Evolutionary conservation across 2,888 invertebrate species (phyloP).

Genomic region (Pristionchus japonicus): DNA sequence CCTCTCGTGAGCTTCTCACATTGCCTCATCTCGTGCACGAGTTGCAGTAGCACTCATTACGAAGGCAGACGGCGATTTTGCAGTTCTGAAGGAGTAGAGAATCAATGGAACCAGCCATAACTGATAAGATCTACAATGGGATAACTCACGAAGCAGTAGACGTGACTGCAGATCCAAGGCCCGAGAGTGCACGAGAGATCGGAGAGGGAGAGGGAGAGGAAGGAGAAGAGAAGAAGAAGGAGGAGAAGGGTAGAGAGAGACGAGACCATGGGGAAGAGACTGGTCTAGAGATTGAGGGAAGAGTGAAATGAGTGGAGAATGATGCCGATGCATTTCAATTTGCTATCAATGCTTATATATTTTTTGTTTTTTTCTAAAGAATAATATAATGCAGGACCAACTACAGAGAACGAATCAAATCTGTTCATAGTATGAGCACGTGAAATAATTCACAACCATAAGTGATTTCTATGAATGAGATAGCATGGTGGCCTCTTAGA

Average conservation of each 20-base stretch:
- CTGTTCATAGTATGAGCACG: not conserved
- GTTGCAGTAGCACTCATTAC: not conserved
- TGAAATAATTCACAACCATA: not conserved
- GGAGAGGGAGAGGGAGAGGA: not conserved
- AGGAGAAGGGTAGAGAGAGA: not conserved
- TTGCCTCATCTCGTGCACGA: not conserved
- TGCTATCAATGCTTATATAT: too few species aligned
- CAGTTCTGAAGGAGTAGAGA: not conserved
- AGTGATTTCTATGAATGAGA: too few species aligned
- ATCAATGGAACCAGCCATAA: not conserved
- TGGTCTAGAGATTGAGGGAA: not conserved
- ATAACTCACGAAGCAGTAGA: not conserved
- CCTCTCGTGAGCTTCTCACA: not conserved
- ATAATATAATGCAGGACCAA: too few species aligned
- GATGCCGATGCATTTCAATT: not conserved
- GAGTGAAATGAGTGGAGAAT: not conserved
- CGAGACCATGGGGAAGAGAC: not conserved
- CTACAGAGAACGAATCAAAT: not conserved
- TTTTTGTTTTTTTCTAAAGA: too few species aligned
- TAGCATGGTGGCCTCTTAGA: not conserved
- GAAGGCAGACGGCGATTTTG: not conserved
- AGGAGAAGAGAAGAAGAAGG: not conserved
- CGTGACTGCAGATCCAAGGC: not conserved
- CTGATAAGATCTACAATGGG: too few species aligned
- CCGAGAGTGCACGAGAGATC: conserved; percentile 31